Evolutionary conservation across 2,888 invertebrate genomes (phyloP).

Genomic region (Agriopis leucophaearia): DNA sequence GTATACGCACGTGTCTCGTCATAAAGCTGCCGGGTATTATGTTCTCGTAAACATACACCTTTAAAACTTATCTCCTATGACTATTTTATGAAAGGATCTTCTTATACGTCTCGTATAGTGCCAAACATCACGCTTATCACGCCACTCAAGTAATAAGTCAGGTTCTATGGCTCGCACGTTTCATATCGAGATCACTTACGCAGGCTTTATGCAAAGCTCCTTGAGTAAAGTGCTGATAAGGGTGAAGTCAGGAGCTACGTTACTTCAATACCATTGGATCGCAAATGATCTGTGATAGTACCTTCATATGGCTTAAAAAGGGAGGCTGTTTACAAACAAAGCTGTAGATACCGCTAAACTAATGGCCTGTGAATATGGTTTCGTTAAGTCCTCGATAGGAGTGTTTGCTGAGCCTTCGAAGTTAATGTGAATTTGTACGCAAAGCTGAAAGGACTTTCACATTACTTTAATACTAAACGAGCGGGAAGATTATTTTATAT

Average conservation of each 20-base stretch:
- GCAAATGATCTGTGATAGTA: constrained; percentile 78
- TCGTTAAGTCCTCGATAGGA: constrained; percentile 35
- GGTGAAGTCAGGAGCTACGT: constrained; percentile 61
- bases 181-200: constrained; percentile 55
- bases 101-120: constrained; percentile 26
- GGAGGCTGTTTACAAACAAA: constrained; percentile 63
- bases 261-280: constrained; percentile 78
- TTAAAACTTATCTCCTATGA: constrained; percentile 23
- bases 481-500: constrained; percentile 10
- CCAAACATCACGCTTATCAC: constrained; percentile 34
- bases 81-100: constrained; percentile 37
- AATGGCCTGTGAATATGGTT: constrained; percentile 65
- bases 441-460: constrained; percentile 34
- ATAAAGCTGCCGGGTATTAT: constrained; percentile 19
- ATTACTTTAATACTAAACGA: constrained; percentile 13
- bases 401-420: constrained; percentile 23
- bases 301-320: constrained; percentile 68
- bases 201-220: constrained; percentile 60
- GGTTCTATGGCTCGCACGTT: constrained; percentile 45
- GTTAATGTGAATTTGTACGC: constrained; percentile 23
- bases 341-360: constrained; percentile 63
- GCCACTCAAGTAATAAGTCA: constrained; percentile 45
- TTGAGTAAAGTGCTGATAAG: constrained; percentile 64
- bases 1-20: constrained; percentile 14
- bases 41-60: constrained; percentile 29